Percentiles rank a stretch among this genome's conserved stretches.
phyloP scores from a whole-genome alignment of 2,888 invertebrate species.

The Lissonota sp. region DNA sequence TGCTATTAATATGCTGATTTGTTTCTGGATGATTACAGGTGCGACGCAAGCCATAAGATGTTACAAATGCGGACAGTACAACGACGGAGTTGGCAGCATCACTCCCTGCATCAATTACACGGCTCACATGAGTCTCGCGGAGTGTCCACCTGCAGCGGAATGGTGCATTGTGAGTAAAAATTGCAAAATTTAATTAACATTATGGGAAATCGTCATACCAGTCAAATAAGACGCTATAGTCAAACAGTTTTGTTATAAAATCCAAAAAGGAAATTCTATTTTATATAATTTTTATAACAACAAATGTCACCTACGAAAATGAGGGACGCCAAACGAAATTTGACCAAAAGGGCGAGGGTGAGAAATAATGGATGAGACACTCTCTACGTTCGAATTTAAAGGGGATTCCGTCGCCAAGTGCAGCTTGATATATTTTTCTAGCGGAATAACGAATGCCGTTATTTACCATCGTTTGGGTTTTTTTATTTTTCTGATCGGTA shows the following conservation, averaged over 20 bases:
- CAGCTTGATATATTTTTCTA: slow-evolving; percentile 77
- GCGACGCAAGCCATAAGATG: slow-evolving; percentile 86
- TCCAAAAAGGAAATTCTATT: too few species aligned
- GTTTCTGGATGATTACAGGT: slow-evolving; percentile 70
- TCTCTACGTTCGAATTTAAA: slow-evolving; percentile 49
- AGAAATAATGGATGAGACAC: slow-evolving; percentile 14
- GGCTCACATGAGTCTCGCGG: slow-evolving; percentile 87
- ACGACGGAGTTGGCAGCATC: slow-evolving; percentile 93
- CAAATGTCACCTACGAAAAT: too few species aligned
- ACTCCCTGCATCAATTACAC: slow-evolving; percentile 93
- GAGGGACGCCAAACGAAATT: slow-evolving; percentile 24
- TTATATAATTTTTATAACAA: too few species aligned
- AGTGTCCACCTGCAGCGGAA: slow-evolving; percentile 87
- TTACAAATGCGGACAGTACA: slow-evolving; percentile 93
- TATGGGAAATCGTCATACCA: too few species aligned
- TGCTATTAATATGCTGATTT: not conserved
- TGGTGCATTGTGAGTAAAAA: slow-evolving; percentile 91
- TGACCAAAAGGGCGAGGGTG: slow-evolving; percentile 23
- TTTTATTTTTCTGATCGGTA: not conserved
- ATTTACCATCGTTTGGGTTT: slow-evolving; percentile 51
- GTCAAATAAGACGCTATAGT: too few species aligned
- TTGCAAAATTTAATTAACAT: not conserved
- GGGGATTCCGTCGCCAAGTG: slow-evolving; percentile 70
- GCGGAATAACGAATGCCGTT: slow-evolving; percentile 72
- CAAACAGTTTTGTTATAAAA: too few species aligned